phyloP scores from a whole-genome alignment of 2,113 vertebrate genomes.

The Oncorhynchus keta region DNA sequence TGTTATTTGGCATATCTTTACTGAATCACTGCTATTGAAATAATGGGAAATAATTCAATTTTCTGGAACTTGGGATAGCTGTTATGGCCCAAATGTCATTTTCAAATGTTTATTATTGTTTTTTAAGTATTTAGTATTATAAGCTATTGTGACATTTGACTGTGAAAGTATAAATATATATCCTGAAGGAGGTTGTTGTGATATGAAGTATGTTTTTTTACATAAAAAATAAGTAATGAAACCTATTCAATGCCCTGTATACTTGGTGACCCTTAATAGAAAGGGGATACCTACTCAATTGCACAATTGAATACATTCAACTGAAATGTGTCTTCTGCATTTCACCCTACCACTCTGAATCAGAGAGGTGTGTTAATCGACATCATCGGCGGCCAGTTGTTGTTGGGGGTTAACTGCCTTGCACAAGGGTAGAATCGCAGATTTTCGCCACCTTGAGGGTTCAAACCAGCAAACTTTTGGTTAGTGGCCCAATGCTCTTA shows the following conservation, averaged over 20 bases:
- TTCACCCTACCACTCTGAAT: too few relatives aligned
- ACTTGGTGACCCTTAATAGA: neutral
- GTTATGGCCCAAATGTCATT: slow-evolving; percentile 30
- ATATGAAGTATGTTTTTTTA: slow-evolving; percentile 68
- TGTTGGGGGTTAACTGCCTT: too few relatives aligned
- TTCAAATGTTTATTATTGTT: slow-evolving; percentile 19
- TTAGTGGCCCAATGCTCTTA: too few relatives aligned
- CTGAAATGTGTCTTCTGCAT: too few relatives aligned
- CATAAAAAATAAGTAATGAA: slow-evolving; percentile 71
- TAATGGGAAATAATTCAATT: slow-evolving; percentile 42
- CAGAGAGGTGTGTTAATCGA: too few relatives aligned
- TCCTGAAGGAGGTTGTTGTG: slow-evolving; percentile 65
- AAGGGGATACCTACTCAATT: too few relatives aligned
- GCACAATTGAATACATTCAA: too few relatives aligned
- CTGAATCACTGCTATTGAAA: slow-evolving; percentile 50
- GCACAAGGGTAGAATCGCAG: too few relatives aligned
- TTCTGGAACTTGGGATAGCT: slow-evolving; percentile 43
- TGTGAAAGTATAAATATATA: slow-evolving; percentile 65
- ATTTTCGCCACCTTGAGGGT: too few relatives aligned
- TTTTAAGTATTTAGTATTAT: slow-evolving; percentile 60
- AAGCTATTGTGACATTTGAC: slow-evolving; percentile 72
- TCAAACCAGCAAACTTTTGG: too few relatives aligned
- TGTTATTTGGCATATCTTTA: slow-evolving; percentile 58
- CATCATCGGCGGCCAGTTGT: too few relatives aligned
- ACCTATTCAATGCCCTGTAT: slow-evolving; percentile 27